phyloP scores from a whole-genome alignment of 2,888 invertebrate species.

The Linyphia triangularis region DNA sequence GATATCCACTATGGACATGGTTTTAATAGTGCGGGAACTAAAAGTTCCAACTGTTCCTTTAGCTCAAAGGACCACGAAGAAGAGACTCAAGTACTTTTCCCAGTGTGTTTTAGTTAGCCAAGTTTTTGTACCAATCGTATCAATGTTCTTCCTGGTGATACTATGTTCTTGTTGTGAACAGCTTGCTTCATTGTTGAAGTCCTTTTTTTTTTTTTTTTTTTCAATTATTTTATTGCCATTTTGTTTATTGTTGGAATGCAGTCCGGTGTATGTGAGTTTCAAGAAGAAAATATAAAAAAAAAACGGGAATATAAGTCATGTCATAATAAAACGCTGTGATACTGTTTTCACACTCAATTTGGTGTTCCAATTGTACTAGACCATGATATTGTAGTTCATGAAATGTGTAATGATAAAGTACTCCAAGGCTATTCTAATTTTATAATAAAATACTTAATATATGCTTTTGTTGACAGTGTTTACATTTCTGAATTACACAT shows the following conservation, averaged over 20 bases:
- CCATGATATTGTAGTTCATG: conserved; percentile 19
- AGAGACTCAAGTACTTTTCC: too few species aligned
- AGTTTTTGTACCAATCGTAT: conserved; percentile 13
- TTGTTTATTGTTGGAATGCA: not conserved
- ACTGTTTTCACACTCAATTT: conserved; percentile 60
- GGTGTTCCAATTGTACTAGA: conserved; percentile 15
- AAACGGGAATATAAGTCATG: conserved; percentile 50
- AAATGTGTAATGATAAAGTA: conserved; percentile 32
- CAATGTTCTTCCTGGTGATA: conserved; percentile 36
- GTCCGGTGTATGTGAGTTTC: not conserved
- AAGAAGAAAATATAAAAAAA: not conserved
- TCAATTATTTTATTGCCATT: conserved; percentile 32
- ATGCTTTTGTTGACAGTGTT: too few species aligned
- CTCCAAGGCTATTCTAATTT: conserved; percentile 53
- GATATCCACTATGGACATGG: too few species aligned
- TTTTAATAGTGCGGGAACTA: too few species aligned
- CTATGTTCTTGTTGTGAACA: not conserved
- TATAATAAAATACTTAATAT: conserved; percentile 70
- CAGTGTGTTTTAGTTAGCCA: conserved; percentile 31
- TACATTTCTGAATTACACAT: too few species aligned
- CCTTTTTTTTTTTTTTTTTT: conserved; percentile 14
- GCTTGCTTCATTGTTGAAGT: not conserved
- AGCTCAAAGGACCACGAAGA: too few species aligned
- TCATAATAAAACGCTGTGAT: conserved; percentile 64
- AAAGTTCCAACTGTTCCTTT: too few species aligned